These are phyloP conservation scores for Myotis pilosus DNA, from an alignment of 2,797 vertebrate species.

Conservation along the genomic window DNA sequence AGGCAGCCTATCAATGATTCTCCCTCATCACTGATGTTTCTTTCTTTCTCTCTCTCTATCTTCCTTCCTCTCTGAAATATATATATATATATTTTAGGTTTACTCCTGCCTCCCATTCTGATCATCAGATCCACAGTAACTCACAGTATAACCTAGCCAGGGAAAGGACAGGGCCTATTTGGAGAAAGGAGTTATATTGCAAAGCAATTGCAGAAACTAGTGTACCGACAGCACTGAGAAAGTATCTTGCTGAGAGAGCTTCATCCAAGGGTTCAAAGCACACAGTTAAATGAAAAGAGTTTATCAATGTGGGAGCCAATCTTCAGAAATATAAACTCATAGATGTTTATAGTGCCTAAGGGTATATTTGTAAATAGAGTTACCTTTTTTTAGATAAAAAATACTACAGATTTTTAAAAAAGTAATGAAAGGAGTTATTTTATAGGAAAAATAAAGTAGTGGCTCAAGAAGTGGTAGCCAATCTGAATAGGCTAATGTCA, in stretches of 20 bases:
- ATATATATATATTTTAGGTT: no score
- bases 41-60: no score
- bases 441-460: neutral
- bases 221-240: neutral
- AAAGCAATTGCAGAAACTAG: neutral
- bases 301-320: neutral
- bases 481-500: neutral
- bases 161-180: neutral
- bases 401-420: neutral
- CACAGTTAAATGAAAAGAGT: neutral
- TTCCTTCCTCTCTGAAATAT: no score
- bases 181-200: neutral
- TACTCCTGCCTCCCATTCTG: neutral
- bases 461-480: neutral
- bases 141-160: neutral
- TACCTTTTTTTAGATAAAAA: neutral
- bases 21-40: no score
- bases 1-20: no score
- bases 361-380: neutral
- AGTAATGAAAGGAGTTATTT: neutral
- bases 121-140: neutral
- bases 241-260: neutral
- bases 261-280: neutral
- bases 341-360: neutral
- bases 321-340: neutral